phyloP scores from a whole-genome alignment of 1,140 invertebrate genomes.

The Chionoecetes opilio region DNA sequence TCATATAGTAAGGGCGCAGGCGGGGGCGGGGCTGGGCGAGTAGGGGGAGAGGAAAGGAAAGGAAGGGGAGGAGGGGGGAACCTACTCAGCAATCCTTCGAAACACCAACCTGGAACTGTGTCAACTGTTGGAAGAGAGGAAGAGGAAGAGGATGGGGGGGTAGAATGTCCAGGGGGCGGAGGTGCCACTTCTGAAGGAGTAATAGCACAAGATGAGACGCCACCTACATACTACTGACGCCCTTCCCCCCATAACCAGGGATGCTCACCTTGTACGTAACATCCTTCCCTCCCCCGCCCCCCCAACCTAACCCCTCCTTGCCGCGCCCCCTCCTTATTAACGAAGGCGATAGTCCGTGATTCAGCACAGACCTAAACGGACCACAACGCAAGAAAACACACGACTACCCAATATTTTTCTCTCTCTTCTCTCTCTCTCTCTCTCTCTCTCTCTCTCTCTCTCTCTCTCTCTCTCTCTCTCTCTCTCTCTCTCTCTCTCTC shows the following conservation, averaged over 20 bases:
- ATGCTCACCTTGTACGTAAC: neutral
- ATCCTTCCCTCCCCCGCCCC: neutral
- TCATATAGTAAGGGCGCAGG: neutral
- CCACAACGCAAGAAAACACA: neutral
- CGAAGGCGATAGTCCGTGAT: neutral
- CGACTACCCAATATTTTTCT: no score
- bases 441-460: constrained; percentile 48
- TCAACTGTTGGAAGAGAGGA: neutral
- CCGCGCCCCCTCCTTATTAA: no score
- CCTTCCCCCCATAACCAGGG: no score
- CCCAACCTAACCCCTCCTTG: neutral
- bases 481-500: neutral
- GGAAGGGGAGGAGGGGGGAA: neutral
- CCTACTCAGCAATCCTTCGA: constrained; percentile 23
- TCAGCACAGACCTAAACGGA: neutral
- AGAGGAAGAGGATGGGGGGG: neutral
- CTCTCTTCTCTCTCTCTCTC: neutral
- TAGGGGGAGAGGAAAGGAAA: neutral
- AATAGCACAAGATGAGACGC: neutral
- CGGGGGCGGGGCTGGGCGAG: constrained; percentile 6
- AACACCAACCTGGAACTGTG: constrained; percentile 1
- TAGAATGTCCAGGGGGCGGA: neutral
- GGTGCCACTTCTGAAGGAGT: neutral
- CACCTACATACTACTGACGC: neutral
- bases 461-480: constrained; percentile 54